Evolutionary conservation across 2,888 invertebrate genomes (phyloP).

Genomic region (Pyrochroa serraticornis): DNA sequence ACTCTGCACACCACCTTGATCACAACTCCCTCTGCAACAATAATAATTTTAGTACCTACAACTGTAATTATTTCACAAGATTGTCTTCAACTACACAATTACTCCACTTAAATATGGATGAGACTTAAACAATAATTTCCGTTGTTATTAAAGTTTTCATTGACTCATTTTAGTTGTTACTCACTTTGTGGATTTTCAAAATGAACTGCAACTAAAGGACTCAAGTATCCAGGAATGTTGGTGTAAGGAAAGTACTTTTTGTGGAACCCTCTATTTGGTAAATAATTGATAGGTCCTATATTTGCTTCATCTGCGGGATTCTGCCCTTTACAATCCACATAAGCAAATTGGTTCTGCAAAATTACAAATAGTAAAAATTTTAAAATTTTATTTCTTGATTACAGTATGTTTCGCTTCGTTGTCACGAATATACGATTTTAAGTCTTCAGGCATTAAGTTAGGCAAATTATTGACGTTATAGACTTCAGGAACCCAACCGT

Average conservation of each 20-base stretch:
- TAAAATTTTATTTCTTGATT: too few species aligned
- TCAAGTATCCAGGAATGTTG: conserved; percentile 84
- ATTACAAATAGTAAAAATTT: background rate
- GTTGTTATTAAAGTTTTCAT: background rate
- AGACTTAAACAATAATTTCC: too few species aligned
- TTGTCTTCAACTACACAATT: too few species aligned
- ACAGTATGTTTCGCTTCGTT: conserved; percentile 33
- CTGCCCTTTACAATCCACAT: conserved; percentile 94
- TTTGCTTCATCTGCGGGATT: conserved; percentile 92
- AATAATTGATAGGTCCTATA: conserved; percentile 86
- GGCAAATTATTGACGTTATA: conserved; percentile 79
- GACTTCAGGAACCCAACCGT: conserved; percentile 74
- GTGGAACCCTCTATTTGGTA: conserved; percentile 86
- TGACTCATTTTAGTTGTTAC: conserved; percentile 42
- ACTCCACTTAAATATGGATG: too few species aligned
- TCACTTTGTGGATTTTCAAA: conserved; percentile 82
- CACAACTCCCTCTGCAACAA: conserved; percentile 75
- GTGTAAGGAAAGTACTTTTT: conserved; percentile 85
- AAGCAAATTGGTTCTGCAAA: conserved; percentile 72
- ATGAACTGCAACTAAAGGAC: conserved; percentile 87
- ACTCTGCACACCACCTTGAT: conserved; percentile 94
- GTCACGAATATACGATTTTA: conserved; percentile 70
- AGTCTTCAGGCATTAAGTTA: conserved; percentile 73
- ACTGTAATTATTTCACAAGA: too few species aligned
- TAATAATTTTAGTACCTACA: too few species aligned